phyloP scores from a whole-genome alignment of 2,113 vertebrate genomes.

The Gopherus evgoodei region DNA sequence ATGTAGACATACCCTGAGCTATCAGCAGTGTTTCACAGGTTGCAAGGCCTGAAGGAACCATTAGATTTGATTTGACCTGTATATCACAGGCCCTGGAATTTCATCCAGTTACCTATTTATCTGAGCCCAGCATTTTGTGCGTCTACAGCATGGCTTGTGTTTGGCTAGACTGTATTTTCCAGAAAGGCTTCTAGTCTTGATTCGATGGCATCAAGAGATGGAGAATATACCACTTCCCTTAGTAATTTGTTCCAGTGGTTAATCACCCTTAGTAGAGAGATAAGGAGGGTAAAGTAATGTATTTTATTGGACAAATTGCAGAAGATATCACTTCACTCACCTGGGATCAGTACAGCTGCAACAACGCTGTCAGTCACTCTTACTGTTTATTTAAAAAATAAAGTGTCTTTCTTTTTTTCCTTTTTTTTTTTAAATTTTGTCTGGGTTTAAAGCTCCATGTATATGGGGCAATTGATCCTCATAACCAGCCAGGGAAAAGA shows the following conservation, averaged over 20 bases:
- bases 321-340: background rate
- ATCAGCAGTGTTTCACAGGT: background rate
- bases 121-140: background rate
- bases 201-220: background rate
- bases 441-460: background rate
- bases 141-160: background rate
- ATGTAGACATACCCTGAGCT: too few relatives aligned
- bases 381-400: too few relatives aligned
- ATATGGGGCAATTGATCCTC: background rate
- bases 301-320: background rate
- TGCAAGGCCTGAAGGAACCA: background rate
- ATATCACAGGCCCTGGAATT: background rate
- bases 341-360: background rate
- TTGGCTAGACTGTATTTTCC: background rate
- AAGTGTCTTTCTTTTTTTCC: background rate
- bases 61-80: background rate
- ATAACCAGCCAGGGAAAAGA: background rate
- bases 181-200: background rate
- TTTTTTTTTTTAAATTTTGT: background rate
- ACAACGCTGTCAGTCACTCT: background rate
- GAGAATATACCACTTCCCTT: background rate
- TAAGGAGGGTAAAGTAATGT: background rate
- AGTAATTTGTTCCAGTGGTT: background rate
- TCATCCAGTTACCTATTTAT: background rate
- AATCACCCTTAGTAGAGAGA: background rate